A percentile compares a stretch with the other conserved stretches of the same genome.
Evolutionary conservation across 1,140 invertebrate species (phyloP).

Genomic region (Eubasilissa regina): DNA sequence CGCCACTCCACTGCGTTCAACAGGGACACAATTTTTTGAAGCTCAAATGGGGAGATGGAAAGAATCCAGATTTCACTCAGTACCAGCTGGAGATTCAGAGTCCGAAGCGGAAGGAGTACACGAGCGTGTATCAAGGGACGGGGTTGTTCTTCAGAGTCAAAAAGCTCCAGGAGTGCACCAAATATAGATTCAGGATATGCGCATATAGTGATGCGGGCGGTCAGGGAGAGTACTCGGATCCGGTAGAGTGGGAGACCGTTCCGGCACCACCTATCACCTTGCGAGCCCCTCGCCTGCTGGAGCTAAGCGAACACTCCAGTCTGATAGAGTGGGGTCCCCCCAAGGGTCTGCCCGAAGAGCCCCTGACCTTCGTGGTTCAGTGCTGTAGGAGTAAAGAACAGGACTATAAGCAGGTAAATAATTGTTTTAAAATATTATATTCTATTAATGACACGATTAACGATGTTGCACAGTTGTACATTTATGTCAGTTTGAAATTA

Average conservation of each 20-base stretch:
- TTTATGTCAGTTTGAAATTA: too few species aligned
- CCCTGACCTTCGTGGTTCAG: conserved; percentile 80
- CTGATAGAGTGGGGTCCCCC: conserved; percentile 74
- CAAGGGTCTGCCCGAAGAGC: conserved; percentile 72
- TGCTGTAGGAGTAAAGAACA: conserved; percentile 76
- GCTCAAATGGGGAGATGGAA: conserved; percentile 86
- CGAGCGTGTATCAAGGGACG: conserved; percentile 84
- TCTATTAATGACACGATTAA: too few species aligned
- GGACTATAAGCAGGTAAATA: conserved; percentile 74
- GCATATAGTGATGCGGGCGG: conserved; percentile 87
- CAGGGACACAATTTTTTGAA: conserved; percentile 86
- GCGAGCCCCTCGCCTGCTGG: conserved; percentile 77
- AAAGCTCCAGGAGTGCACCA: conserved; percentile 83
- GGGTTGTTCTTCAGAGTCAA: conserved; percentile 84
- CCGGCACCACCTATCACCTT: conserved; percentile 84
- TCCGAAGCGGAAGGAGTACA: conserved; percentile 77
- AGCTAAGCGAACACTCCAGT: conserved; percentile 66
- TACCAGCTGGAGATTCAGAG: conserved; percentile 87
- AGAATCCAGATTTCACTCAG: conserved; percentile 79
- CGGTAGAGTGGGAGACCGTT: conserved; percentile 79
- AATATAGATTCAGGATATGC: conserved; percentile 87
- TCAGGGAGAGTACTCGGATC: conserved; percentile 82
- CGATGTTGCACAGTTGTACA: too few species aligned
- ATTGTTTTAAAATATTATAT: not conserved
- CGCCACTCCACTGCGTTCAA: conserved; percentile 80